Evolutionary conservation across 2,888 invertebrate species (phyloP).

Genomic region (Cremastinae sp.): DNA sequence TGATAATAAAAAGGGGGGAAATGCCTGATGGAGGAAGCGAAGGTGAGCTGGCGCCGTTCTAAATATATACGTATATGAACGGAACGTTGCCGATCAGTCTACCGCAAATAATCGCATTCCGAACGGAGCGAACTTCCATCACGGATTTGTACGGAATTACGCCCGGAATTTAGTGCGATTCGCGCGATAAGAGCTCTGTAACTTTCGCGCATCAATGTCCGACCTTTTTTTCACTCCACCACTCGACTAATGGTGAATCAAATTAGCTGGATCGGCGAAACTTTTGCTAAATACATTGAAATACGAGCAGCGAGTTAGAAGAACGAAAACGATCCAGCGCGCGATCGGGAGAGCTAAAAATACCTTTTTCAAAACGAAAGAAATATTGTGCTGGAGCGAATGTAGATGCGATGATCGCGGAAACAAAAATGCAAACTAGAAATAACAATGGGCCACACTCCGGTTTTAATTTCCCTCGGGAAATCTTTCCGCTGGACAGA

Average conservation of each 20-base stretch:
- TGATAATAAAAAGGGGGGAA: conserved; percentile 13
- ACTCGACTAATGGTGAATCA: no score
- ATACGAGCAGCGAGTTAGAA: no score
- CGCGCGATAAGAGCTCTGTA: conserved; percentile 34
- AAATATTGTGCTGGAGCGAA: background rate
- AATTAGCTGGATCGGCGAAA: no score
- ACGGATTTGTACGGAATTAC: conserved; percentile 49
- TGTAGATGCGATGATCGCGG: conserved; percentile 33
- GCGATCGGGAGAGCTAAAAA: no score
- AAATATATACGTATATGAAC: conserved; percentile 31
- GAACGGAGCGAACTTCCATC: conserved; percentile 32
- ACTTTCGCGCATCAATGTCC: conserved; percentile 15
- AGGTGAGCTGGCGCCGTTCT: background rate
- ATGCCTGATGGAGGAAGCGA: background rate
- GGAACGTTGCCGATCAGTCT: conserved; percentile 24
- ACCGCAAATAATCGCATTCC: conserved; percentile 54
- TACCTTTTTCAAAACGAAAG: no score
- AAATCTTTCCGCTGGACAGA: conserved; percentile 41
- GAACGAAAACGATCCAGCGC: no score
- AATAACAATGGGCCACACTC: conserved; percentile 33
- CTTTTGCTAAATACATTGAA: no score
- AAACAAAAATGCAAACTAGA: conserved; percentile 31
- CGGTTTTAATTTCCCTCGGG: conserved; percentile 57
- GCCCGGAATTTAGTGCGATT: conserved; percentile 31
- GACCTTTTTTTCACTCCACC: background rate